phyloP scores from a whole-genome alignment of 2,888 invertebrate species.

The Tortrix viridana region DNA sequence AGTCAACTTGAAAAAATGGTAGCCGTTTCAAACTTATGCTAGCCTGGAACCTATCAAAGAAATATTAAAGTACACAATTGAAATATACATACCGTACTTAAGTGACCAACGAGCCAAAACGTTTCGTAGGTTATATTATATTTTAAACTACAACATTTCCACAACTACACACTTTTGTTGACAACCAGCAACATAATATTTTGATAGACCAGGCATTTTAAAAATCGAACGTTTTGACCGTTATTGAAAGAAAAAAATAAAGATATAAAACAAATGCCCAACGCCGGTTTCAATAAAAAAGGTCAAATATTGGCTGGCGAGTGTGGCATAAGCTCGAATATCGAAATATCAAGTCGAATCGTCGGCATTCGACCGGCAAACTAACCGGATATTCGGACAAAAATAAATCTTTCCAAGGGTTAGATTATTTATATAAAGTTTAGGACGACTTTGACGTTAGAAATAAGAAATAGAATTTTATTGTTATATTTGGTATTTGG shows the following conservation, averaged over 20 bases:
- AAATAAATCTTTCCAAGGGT: conserved; percentile 20
- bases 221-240: too few species aligned
- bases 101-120: too few species aligned
- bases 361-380: conserved; percentile 31
- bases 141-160: too few species aligned
- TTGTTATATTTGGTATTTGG: not conserved
- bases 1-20: too few species aligned
- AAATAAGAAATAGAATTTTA: not conserved
- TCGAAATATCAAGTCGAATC: conserved; percentile 36
- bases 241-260: conserved; percentile 1
- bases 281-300: conserved; percentile 26
- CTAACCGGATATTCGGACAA: conserved; percentile 15
- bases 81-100: too few species aligned
- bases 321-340: conserved; percentile 38
- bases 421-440: conserved; percentile 14
- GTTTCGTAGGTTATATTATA: too few species aligned
- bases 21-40: too few species aligned
- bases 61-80: too few species aligned
- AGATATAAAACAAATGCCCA: conserved; percentile 3
- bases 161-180: too few species aligned
- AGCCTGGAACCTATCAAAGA: too few species aligned
- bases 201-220: too few species aligned
- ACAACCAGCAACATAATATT: too few species aligned
- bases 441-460: conserved; percentile 5
- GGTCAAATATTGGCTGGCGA: conserved; percentile 37